These are phyloP conservation scores for Diorhabda sublineata DNA, from an alignment of 1,140 invertebrate species.

Conservation along the genomic window DNA sequence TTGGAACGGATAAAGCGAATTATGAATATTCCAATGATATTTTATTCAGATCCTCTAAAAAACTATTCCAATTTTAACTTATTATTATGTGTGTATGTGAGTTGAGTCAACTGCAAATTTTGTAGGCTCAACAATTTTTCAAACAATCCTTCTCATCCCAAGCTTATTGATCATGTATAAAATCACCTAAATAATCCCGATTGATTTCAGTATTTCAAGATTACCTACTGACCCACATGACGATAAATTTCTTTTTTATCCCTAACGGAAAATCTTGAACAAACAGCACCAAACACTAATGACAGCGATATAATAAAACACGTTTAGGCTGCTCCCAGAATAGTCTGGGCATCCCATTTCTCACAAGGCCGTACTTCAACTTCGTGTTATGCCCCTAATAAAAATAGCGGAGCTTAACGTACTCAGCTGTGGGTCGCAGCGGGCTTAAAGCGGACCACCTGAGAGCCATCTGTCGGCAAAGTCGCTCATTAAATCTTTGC, in stretches of 20 bases:
- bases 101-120: no score
- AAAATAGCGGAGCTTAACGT: conserved; percentile 17
- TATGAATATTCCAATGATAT: no score
- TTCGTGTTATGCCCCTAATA: background rate
- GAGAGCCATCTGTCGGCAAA: conserved; percentile 26
- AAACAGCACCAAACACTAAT: conserved; percentile 6
- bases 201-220: background rate
- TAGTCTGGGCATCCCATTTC: background rate
- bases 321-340: background rate
- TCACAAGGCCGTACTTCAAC: conserved; percentile 4
- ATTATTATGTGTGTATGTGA: no score
- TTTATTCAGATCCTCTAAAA: no score
- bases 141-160: no score
- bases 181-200: background rate
- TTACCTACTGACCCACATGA: background rate
- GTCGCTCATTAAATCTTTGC: conserved; percentile 25
- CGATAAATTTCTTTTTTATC: conserved; percentile 3
- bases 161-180: no score
- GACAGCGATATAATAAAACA: conserved; percentile 14
- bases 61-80: no score
- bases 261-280: background rate
- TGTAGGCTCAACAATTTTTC: no score
- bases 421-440: conserved; percentile 7
- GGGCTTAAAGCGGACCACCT: conserved; percentile 19
- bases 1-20: no score